Conservation (phyloP, 1,140 invertebrate genomes). For the Brachionus rotundiformis region DNA sequence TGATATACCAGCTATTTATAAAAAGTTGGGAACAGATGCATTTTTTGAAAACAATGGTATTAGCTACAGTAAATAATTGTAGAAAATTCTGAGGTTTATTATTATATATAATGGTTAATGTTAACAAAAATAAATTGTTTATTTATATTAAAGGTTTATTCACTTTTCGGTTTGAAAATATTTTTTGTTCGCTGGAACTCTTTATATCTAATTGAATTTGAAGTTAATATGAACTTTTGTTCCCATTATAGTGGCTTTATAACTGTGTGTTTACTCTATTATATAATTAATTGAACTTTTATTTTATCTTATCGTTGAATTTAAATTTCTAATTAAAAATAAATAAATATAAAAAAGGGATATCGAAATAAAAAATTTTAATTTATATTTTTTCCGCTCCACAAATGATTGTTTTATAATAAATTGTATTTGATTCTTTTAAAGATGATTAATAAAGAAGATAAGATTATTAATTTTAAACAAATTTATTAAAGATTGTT, state of each 20-base stretch:
- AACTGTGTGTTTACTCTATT: neutral
- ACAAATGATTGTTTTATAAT: neutral
- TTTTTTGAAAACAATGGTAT: neutral
- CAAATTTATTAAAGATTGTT: no score
- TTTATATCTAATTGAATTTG: neutral
- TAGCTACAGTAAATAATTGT: neutral
- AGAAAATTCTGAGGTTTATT: neutral
- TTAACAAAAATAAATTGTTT: constrained; percentile 9
- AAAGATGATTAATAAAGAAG: no score
- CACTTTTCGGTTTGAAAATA: neutral
- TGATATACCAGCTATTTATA: neutral
- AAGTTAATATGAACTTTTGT: neutral
- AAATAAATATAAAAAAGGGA: neutral
- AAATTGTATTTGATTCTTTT: no score
- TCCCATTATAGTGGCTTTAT: neutral
- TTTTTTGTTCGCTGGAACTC: neutral
- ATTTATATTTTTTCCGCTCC: neutral
- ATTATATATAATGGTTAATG: neutral
- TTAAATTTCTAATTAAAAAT: neutral
- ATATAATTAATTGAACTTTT: neutral
- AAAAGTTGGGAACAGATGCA: neutral
- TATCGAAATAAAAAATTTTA: neutral
- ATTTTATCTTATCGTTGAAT: neutral
- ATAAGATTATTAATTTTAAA: no score
- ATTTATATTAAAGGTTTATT: neutral